These are phyloP conservation scores for Drosophila bunnanda DNA, from an alignment of 2,888 invertebrate genomes.

Conservation along the genomic window DNA sequence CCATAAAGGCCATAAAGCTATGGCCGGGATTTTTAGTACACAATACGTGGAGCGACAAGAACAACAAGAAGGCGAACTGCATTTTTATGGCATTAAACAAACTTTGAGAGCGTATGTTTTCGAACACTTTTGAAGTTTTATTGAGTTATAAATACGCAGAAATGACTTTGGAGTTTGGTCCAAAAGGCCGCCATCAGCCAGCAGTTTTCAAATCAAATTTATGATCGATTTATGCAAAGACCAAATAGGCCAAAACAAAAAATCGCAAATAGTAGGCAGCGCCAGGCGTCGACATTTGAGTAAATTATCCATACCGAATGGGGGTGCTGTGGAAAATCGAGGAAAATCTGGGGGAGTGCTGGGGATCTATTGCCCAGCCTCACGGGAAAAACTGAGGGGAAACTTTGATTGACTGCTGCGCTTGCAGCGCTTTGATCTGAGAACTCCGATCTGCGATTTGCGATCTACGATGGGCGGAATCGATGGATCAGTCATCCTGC, in stretches of 20 bases:
- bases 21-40: slow-evolving; percentile 63
- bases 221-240: slow-evolving; percentile 74
- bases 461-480: slow-evolving; percentile 17
- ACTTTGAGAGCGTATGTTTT: slow-evolving; percentile 77
- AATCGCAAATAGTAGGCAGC: slow-evolving; percentile 51
- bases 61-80: slow-evolving; percentile 55
- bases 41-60: slow-evolving; percentile 39
- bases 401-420: slow-evolving; percentile 74
- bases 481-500: slow-evolving; percentile 28
- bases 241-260: slow-evolving; percentile 27
- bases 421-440: slow-evolving; percentile 76
- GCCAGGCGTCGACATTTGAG: slow-evolving; percentile 76
- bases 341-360: slow-evolving; percentile 22
- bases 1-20: slow-evolving; percentile 63
- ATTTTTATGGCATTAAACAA: slow-evolving; percentile 75
- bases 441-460: slow-evolving; percentile 54
- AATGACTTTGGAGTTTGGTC: slow-evolving; percentile 64
- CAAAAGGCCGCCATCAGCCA: slow-evolving; percentile 35
- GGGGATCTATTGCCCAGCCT: slow-evolving; percentile 59
- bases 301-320: slow-evolving; percentile 56
- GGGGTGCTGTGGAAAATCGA: background rate
- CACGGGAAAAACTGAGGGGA: slow-evolving; percentile 6
- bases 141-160: slow-evolving; percentile 78
- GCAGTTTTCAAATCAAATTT: slow-evolving; percentile 76
- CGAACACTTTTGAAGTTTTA: slow-evolving; percentile 79